Evolutionary conservation across 1,140 invertebrate species (phyloP).

Genomic region (Anastatus disparis): DNA sequence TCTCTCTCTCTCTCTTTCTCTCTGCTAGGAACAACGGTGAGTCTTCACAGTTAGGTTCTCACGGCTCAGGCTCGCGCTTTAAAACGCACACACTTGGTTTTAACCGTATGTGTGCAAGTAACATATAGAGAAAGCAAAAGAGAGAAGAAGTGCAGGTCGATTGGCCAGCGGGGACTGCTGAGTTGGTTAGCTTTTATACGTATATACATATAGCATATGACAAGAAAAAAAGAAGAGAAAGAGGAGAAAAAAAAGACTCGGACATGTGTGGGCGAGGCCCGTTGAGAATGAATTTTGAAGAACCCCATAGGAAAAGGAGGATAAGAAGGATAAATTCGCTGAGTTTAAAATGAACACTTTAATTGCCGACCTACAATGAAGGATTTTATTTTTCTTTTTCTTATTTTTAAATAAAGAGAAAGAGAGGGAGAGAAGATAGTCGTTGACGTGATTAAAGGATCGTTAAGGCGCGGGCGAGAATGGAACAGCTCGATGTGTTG

Average conservation of each 20-base stretch:
- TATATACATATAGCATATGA: no score
- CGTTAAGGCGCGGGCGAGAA: conserved; percentile 4
- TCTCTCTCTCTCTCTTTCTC: conserved; percentile 9
- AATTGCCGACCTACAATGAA: conserved; percentile 12
- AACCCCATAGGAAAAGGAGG: no score
- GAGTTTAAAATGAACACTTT: background rate
- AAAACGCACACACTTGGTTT: background rate
- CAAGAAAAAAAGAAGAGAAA: no score
- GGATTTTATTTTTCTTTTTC: no score
- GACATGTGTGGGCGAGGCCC: conserved; percentile 46
- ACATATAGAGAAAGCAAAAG: conserved; percentile 14
- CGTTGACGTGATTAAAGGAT: conserved; percentile 8
- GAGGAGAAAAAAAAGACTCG: conserved; percentile 27
- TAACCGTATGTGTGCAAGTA: conserved; percentile 26
- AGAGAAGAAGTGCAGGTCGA: conserved; percentile 35
- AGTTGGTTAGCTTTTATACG: no score
- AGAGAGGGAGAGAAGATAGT: no score
- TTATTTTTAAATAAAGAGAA: no score
- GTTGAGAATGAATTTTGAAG: conserved; percentile 1
- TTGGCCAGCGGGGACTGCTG: conserved; percentile 39
- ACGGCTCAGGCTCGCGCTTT: conserved; percentile 53
- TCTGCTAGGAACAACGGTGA: conserved; percentile 51
- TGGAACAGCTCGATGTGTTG: background rate
- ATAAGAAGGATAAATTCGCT: conserved; percentile 15
- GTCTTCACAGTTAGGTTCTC: conserved; percentile 63